These are phyloP conservation scores for Myrmecobius fasciatus DNA, from an alignment of 2,113 vertebrate species.

Conservation along the genomic window DNA sequence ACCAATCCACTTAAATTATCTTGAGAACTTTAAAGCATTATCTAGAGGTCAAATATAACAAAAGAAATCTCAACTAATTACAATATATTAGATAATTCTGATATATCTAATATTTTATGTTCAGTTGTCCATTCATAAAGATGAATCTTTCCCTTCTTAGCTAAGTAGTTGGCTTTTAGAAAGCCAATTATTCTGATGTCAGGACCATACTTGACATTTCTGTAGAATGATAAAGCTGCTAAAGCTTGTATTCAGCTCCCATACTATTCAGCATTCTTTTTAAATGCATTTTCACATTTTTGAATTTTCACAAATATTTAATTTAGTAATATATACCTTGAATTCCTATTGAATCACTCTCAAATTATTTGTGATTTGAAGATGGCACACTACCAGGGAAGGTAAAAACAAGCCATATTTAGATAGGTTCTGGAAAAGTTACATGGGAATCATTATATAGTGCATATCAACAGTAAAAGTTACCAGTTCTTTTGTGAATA, in stretches of 20 bases:
- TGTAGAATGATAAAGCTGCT: not conserved
- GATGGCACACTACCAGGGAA: not conserved
- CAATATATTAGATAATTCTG: not conserved
- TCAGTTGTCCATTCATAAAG: not conserved
- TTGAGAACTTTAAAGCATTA: not conserved
- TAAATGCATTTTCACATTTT: not conserved
- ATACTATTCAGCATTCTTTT: not conserved
- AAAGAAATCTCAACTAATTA: not conserved
- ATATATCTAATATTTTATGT: not conserved
- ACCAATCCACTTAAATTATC: not conserved
- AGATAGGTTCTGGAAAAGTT: not conserved
- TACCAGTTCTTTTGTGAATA: not conserved
- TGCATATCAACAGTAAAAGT: not conserved
- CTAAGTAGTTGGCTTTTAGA: not conserved
- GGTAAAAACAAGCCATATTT: not conserved
- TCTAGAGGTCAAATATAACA: not conserved
- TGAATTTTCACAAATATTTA: not conserved
- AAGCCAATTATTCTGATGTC: not conserved
- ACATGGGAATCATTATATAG: not conserved
- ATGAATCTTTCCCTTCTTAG: not conserved
- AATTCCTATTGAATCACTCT: not conserved
- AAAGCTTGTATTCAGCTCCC: not conserved
- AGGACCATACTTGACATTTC: not conserved
- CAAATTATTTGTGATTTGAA: not conserved
- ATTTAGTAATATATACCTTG: not conserved